These are phyloP conservation scores for Cirrhinus mrigala DNA, from an alignment of 2,797 vertebrate species.

Conservation along the genomic window DNA sequence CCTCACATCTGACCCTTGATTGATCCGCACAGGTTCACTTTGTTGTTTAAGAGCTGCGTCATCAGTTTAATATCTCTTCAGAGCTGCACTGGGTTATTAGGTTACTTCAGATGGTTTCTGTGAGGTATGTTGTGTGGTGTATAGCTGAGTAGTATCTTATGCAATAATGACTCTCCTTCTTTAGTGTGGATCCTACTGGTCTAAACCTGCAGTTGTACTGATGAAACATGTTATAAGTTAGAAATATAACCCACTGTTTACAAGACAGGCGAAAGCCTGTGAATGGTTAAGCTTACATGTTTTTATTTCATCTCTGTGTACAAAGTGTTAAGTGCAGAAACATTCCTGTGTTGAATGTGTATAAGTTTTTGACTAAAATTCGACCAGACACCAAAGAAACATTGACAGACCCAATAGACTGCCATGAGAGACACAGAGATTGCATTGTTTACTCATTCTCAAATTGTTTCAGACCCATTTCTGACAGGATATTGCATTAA, in stretches of 20 bases:
- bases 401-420: background rate
- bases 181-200: background rate
- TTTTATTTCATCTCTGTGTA: background rate
- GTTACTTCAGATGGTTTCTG: constrained; percentile 14
- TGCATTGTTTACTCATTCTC: background rate
- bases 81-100: constrained; percentile 1
- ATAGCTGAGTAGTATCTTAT: background rate
- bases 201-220: background rate
- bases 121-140: background rate
- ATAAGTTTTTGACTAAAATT: background rate
- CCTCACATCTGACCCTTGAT: background rate
- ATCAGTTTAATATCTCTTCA: constrained; percentile 1
- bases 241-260: constrained; percentile 19
- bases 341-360: background rate
- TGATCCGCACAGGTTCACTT: constrained; percentile 1
- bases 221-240: background rate
- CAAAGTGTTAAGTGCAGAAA: background rate
- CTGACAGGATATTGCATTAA: background rate
- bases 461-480: background rate
- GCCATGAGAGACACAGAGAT: background rate
- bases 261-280: background rate
- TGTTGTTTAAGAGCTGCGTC: constrained; percentile 2
- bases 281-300: constrained; percentile 13
- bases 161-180: background rate
- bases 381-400: constrained; percentile 4